Percentiles rank a stretch among this genome's conserved stretches.
Conservation (phyloP, 2,113 vertebrate genomes). For the Hyperopisus bebe region DNA sequence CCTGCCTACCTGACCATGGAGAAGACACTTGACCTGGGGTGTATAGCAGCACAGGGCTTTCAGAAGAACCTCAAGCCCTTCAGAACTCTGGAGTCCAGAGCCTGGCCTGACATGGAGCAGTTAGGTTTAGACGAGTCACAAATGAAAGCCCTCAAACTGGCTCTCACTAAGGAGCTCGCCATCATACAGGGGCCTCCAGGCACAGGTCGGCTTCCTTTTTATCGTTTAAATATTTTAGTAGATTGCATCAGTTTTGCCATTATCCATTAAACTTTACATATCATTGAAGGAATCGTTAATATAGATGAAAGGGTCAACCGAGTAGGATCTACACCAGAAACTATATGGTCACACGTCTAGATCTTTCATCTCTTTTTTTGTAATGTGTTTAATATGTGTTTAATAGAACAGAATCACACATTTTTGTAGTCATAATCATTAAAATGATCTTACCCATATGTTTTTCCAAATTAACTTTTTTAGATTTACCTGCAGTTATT, state of each 20-base stretch:
- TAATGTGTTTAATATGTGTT: background rate
- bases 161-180: slow-evolving; percentile 87
- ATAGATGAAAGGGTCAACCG: background rate
- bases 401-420: background rate
- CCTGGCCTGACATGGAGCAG: slow-evolving; percentile 73
- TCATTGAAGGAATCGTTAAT: background rate
- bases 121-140: slow-evolving; percentile 83
- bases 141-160: slow-evolving; percentile 73
- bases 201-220: slow-evolving; percentile 65
- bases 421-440: background rate
- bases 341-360: background rate
- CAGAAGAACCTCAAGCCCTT: slow-evolving; percentile 41
- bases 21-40: slow-evolving; percentile 62
- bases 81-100: slow-evolving; percentile 50
- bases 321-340: background rate
- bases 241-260: background rate
- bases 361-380: background rate
- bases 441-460: background rate
- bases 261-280: background rate
- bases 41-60: slow-evolving; percentile 37
- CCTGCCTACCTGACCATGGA: slow-evolving; percentile 64
- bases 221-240: background rate
- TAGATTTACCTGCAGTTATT: background rate
- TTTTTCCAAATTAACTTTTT: background rate
- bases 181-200: slow-evolving; percentile 94